Evolutionary conservation across 2,113 vertebrate species (phyloP).

Genomic region (Lontra canadensis): DNA sequence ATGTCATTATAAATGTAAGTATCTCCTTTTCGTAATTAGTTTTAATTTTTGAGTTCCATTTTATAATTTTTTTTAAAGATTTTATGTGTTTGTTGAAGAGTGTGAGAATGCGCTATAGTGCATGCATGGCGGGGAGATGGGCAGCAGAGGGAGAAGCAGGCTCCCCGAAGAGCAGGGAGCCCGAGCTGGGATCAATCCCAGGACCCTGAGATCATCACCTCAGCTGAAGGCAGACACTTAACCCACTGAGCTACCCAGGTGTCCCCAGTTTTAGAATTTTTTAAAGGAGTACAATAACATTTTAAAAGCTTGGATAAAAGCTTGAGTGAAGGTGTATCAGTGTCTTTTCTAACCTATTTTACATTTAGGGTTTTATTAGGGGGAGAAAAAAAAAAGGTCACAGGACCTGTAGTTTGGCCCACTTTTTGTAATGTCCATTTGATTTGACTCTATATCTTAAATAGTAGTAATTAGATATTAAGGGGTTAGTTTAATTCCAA

Average conservation of each 20-base stretch:
- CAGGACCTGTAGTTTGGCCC: background rate
- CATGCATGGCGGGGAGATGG: fast-evolving
- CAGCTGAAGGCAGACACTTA: too few relatives aligned
- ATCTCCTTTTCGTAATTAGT: background rate
- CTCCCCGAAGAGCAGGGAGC: background rate
- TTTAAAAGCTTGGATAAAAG: background rate
- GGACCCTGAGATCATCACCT: background rate
- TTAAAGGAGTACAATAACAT: too few relatives aligned
- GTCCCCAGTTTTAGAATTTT: too few relatives aligned
- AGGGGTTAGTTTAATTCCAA: background rate
- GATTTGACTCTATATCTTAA: background rate
- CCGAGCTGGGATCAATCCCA: background rate
- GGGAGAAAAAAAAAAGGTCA: background rate
- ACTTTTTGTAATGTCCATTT: background rate
- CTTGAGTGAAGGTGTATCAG: background rate
- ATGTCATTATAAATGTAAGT: background rate
- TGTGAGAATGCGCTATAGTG: fast-evolving
- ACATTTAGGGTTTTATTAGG: background rate
- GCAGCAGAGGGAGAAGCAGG: background rate
- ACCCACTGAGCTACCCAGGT: too few relatives aligned
- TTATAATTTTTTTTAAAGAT: background rate
- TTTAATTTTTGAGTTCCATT: background rate
- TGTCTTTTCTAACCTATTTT: background rate
- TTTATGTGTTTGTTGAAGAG: too few relatives aligned
- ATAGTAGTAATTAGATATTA: background rate